phyloP scores from a whole-genome alignment of 2,113 vertebrate genomes.

The Brevimyrus niger region DNA sequence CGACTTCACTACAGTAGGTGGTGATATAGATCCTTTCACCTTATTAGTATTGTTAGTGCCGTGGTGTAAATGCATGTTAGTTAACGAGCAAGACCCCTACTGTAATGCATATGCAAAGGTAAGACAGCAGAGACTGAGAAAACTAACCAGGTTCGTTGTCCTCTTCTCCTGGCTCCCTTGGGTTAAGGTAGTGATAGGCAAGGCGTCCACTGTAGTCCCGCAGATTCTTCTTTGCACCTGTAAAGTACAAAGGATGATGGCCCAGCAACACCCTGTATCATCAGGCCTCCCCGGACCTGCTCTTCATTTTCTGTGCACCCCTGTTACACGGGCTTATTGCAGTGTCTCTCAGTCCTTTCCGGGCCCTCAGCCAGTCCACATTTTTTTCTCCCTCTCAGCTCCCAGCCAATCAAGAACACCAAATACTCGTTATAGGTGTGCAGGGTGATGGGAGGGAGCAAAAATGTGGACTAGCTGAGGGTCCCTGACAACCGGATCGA shows the following conservation, averaged over 20 bases:
- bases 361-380: not conserved
- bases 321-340: not conserved
- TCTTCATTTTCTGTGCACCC: not conserved
- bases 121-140: not conserved
- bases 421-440: not conserved
- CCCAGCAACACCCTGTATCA: not conserved
- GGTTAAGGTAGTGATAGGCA: slow-evolving; percentile 56
- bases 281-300: not conserved
- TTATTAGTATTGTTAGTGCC: not conserved
- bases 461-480: not conserved
- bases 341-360: not conserved
- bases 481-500: not conserved
- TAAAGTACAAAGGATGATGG: not conserved
- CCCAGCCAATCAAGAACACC: not conserved
- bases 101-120: not conserved
- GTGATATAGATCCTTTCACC: too few species aligned
- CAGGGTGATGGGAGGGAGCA: not conserved
- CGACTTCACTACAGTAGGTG: too few species aligned
- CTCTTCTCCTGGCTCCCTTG: slow-evolving; percentile 40
- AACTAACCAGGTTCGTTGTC: slow-evolving; percentile 55
- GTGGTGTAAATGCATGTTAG: not conserved
- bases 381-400: not conserved
- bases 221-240: slow-evolving; percentile 66
- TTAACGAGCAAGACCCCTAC: not conserved
- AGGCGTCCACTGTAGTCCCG: slow-evolving; percentile 68